Evolutionary conservation across 2,113 vertebrate species (phyloP), one percentile per base, ranked within the genome.

Genomic region (Acanthisitta chloris): DNA sequence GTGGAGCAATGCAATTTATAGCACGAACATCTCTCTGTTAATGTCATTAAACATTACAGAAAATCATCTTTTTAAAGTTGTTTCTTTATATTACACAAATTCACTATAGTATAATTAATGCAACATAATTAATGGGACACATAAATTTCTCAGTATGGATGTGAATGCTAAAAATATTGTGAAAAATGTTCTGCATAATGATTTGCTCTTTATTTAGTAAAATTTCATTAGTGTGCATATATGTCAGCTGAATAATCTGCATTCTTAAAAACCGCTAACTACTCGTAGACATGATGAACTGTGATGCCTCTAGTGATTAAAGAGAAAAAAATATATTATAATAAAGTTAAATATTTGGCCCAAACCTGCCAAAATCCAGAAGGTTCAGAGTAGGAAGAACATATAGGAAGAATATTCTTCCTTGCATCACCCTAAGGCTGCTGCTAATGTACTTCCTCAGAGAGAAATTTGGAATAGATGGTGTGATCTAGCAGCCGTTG

Each of bases 131-230:
- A 92, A 95, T 93, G 81, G 23, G 43, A 80, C 59, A 55, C 9
- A 83, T 81, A 94, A 91, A 78, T 17, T 94, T 86, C 59, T 88
- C 91, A 46, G 17, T 88, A 59, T 80, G 21, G 26, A 42, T 94
- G 34, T 90, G 52, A 92, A 97, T 81, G 67, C 7, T 90, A 86
- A 97, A 96, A 92, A 73, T 90, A 90, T 57, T 81, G 21, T 71
- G 64, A 82, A 90, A 97, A 83, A 54, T 8, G 4, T 83, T 96
- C 40, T 66, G 65, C 18, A 64, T 95, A 97, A 94, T 29, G 19
- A 90, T 94, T 87, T 93, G 19, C 18, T 94, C 36, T 90, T 58
- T 89, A 94, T 96, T 97, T 96, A 94, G 87, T 91, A 82, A 96
- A 93, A 95, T 93, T 90, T 95, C 67, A 89, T 97, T 95, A 96